Percentiles rank a stretch among this genome's conserved stretches.
Evolutionary conservation across 2,113 vertebrate species (phyloP).

Genomic region (Ammospiza nelsoni): DNA sequence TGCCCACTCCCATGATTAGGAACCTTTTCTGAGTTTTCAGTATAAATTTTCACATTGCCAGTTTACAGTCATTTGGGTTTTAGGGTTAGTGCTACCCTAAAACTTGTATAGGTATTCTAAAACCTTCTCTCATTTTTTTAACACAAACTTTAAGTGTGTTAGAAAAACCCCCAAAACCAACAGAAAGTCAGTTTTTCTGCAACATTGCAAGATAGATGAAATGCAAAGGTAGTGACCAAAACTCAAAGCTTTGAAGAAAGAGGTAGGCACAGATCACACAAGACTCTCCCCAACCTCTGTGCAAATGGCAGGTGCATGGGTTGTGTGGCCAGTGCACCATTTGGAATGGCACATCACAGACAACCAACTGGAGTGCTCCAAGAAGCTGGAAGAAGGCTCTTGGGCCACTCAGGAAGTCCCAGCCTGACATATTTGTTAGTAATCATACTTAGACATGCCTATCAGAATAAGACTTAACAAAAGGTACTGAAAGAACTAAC

Average conservation of each 20-base stretch:
- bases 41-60: neutral
- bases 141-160: neutral
- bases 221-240: neutral
- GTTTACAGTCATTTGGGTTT: neutral
- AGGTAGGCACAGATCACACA: neutral
- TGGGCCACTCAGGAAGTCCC: neutral
- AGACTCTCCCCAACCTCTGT: neutral
- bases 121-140: neutral
- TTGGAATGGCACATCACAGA: neutral
- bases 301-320: neutral
- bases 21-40: neutral
- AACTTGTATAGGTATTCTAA: neutral
- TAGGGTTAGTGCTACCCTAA: neutral
- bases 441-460: neutral
- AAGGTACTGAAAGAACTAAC: neutral
- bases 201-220: neutral
- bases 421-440: neutral
- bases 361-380: neutral
- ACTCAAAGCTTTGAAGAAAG: neutral
- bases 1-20: neutral
- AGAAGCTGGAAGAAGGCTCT: neutral
- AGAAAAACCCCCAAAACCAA: neutral
- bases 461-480: neutral
- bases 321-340: accelerated
- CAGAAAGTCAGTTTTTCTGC: neutral